Evolutionary conservation across 2,888 invertebrate species (phyloP).

Genomic region (Tetragonisca angustula): DNA sequence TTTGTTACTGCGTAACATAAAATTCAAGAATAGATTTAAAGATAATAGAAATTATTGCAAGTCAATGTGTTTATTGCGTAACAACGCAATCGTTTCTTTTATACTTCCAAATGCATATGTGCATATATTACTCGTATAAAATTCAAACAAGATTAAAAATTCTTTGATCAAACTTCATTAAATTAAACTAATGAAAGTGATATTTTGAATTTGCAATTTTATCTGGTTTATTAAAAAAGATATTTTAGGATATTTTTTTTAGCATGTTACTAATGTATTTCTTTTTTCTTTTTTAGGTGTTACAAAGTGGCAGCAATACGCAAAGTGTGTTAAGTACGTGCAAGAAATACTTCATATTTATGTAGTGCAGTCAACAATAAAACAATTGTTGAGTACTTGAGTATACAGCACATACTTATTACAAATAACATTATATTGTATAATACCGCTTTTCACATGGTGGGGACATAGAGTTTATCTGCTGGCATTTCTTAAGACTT

Average conservation of each 20-base stretch:
- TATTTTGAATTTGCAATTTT: neutral
- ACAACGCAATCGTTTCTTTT: constrained; percentile 29
- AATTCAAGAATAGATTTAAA: constrained; percentile 15
- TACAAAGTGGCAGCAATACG: neutral
- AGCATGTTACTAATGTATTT: constrained; percentile 16
- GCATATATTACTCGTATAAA: neutral
- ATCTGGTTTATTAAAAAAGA: neutral
- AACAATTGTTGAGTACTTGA: constrained; percentile 40
- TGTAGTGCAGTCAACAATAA: constrained; percentile 25
- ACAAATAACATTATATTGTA: constrained; percentile 52
- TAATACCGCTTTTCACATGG: constrained; percentile 55
- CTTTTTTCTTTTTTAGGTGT: constrained; percentile 19
- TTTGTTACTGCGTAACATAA: neutral
- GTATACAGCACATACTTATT: constrained; percentile 25
- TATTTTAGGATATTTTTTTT: neutral
- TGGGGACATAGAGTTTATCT: constrained; percentile 64
- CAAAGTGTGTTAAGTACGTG: neutral
- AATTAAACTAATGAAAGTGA: neutral
- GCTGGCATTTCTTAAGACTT: constrained; percentile 43
- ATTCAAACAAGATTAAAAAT: neutral
- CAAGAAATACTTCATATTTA: constrained; percentile 6
- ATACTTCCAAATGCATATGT: neutral
- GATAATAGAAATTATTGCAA: constrained; percentile 29
- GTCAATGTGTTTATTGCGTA: constrained; percentile 45
- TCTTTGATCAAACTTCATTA: neutral